phyloP scores from a whole-genome alignment of 1,140 invertebrate species.

The Eufriesea mexicana region DNA sequence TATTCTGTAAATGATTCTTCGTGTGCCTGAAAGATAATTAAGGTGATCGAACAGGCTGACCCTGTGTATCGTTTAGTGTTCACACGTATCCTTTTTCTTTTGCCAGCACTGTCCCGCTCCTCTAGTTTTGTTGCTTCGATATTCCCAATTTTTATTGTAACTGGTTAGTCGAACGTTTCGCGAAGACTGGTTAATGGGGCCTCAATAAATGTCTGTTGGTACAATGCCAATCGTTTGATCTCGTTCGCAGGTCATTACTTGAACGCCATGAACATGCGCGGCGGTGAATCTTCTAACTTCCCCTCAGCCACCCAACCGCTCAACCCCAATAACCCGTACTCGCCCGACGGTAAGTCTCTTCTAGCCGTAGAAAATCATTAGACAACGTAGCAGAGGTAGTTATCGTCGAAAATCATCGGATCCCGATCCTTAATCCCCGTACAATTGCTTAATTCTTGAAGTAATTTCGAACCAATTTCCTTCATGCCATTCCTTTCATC shows the following conservation, averaged over 20 bases:
- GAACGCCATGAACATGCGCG: conserved; percentile 83
- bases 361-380: conserved; percentile 56
- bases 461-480: too few species aligned
- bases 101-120: too few species aligned
- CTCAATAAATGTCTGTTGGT: conserved; percentile 34
- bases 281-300: conserved; percentile 83
- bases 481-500: too few species aligned
- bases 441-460: too few species aligned
- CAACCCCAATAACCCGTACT: conserved; percentile 93
- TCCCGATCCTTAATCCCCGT: too few species aligned
- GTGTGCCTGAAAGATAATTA: too few species aligned
- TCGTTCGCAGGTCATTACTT: conserved; percentile 83
- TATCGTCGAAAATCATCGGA: neutral
- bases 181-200: conserved; percentile 70
- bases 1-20: too few species aligned
- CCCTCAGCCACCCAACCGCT: conserved; percentile 89
- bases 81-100: too few species aligned
- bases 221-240: conserved; percentile 67
- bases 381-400: neutral
- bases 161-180: neutral
- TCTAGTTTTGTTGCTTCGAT: too few species aligned
- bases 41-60: too few species aligned
- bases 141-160: too few species aligned
- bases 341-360: conserved; percentile 90
- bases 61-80: too few species aligned